Conservation (phyloP, 2,888 invertebrate species). For the Caenorhabditis sinica region DNA sequence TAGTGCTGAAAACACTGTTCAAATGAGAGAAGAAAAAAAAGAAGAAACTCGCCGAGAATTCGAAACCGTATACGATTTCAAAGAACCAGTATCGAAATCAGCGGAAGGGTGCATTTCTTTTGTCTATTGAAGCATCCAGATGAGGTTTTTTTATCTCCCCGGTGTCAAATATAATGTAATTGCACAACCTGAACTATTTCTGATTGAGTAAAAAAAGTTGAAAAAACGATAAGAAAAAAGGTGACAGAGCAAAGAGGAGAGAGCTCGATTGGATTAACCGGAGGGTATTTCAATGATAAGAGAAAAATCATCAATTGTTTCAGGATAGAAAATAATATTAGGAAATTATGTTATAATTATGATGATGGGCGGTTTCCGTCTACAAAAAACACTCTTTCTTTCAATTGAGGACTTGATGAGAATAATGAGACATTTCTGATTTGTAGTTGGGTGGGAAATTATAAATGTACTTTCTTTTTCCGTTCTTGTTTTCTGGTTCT, state of each 20-base stretch:
- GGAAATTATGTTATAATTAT: not conserved
- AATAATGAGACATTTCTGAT: not conserved
- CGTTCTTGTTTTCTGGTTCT: not conserved
- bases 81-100: conserved; percentile 44
- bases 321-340: not conserved
- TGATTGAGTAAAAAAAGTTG: conserved; percentile 5
- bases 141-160: not conserved
- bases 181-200: conserved; percentile 52
- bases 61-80: conserved; percentile 57
- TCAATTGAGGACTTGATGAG: not conserved
- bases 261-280: conserved; percentile 44
- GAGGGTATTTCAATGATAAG: conserved; percentile 9
- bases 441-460: not conserved
- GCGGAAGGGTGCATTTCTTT: conserved; percentile 37
- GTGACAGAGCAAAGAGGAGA: conserved; percentile 35
- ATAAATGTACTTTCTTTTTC: not conserved
- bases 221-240: conserved; percentile 35
- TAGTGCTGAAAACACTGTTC: conserved; percentile 26
- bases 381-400: conserved; percentile 10
- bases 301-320: conserved; percentile 51
- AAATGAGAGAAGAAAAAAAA: not conserved
- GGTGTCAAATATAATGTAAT: conserved; percentile 9
- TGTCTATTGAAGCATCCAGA: not conserved
- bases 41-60: conserved; percentile 36
- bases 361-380: not conserved